phyloP scores from a whole-genome alignment of 2,797 vertebrate genomes.

The Gobio occitaniae region DNA sequence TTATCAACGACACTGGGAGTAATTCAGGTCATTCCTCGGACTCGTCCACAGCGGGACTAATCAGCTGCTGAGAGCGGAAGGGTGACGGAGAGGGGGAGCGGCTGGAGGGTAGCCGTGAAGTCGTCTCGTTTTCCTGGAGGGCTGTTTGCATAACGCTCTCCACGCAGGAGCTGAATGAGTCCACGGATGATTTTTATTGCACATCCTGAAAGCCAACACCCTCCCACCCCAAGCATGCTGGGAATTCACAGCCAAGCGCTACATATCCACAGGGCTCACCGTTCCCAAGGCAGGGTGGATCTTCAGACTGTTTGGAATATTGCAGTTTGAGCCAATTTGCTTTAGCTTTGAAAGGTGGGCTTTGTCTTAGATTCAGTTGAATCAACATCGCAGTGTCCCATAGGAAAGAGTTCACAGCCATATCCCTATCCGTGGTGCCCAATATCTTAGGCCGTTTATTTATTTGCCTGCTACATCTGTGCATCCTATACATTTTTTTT shows the following conservation, averaged over 20 bases:
- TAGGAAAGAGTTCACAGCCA: not conserved
- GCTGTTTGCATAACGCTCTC: slow-evolving; percentile 53
- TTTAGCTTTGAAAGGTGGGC: slow-evolving; percentile 27
- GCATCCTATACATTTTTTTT: not conserved
- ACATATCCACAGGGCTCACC: slow-evolving; percentile 23
- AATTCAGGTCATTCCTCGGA: slow-evolving; percentile 29
- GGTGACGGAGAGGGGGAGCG: not conserved
- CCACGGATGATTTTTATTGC: slow-evolving; percentile 8
- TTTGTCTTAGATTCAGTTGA: slow-evolving; percentile 26
- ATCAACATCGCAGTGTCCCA: not conserved
- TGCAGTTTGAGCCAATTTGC: not conserved
- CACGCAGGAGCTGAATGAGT: slow-evolving; percentile 36
- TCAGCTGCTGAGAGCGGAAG: slow-evolving; percentile 18
- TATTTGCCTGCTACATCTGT: not conserved
- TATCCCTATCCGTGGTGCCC: not conserved
- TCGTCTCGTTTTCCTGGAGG: slow-evolving; percentile 42
- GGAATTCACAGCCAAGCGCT: slow-evolving; percentile 48
- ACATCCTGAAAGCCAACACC: slow-evolving; percentile 48
- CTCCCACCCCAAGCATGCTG: slow-evolving; percentile 52
- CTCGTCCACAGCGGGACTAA: slow-evolving; percentile 5
- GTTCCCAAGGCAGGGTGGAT: slow-evolving; percentile 13
- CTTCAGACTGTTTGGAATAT: slow-evolving; percentile 23
- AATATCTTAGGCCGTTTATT: not conserved
- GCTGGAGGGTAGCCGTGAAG: slow-evolving; percentile 15
- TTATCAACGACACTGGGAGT: slow-evolving; percentile 44